Conservation (phyloP, 2,888 invertebrate genomes). For the Acrocyrtus sp. region DNA sequence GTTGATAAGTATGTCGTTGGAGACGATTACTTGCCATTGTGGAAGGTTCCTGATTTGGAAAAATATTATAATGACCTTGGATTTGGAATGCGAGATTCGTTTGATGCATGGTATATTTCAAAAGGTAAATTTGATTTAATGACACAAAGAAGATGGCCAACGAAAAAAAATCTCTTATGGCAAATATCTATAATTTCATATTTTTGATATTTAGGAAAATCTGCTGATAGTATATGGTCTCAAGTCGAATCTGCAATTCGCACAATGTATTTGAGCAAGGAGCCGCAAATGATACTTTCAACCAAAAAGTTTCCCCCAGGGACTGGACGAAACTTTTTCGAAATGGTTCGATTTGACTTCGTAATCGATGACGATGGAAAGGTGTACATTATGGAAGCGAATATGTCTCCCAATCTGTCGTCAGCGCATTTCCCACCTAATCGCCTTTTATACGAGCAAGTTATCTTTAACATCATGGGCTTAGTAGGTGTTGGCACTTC, state of each 20-base stretch:
- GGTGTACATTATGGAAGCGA: slow-evolving; percentile 92
- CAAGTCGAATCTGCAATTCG: slow-evolving; percentile 83
- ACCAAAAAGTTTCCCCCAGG: slow-evolving; percentile 62
- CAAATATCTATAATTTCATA: not conserved
- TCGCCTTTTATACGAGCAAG: slow-evolving; percentile 87
- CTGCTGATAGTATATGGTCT: slow-evolving; percentile 80
- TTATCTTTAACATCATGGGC: slow-evolving; percentile 83
- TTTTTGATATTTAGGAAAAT: slow-evolving; percentile 69
- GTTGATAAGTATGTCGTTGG: slow-evolving; percentile 93
- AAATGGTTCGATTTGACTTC: slow-evolving; percentile 94
- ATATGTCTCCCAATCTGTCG: slow-evolving; percentile 98
- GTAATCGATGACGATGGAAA: slow-evolving; percentile 87
- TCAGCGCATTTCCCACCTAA: slow-evolving; percentile 94
- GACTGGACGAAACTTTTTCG: slow-evolving; percentile 81
- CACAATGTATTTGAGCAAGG: slow-evolving; percentile 77
- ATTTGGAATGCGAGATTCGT: slow-evolving; percentile 85
- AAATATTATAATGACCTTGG: slow-evolving; percentile 78
- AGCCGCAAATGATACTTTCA: slow-evolving; percentile 74
- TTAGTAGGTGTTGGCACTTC: slow-evolving; percentile 76
- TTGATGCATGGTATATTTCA: slow-evolving; percentile 73
- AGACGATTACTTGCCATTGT: slow-evolving; percentile 93
- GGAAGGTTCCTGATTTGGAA: slow-evolving; percentile 86
- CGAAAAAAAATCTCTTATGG: not conserved
- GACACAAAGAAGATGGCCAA: not conserved
- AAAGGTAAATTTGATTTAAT: not conserved